Conservation (phyloP, 1,140 invertebrate genomes). For the Ceratosolen solmsi region DNA sequence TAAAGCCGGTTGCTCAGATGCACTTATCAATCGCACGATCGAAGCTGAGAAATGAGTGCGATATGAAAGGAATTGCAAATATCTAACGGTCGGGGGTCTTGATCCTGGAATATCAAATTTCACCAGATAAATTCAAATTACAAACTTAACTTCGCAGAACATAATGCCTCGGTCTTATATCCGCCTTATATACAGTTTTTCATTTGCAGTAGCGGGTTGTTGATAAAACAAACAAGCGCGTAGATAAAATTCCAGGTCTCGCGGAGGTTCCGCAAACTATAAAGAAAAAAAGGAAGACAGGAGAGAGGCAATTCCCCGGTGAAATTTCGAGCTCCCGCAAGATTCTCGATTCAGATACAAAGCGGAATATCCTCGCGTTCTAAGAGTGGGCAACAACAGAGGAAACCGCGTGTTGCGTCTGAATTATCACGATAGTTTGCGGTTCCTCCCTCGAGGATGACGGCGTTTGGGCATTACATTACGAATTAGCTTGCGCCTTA, state of each 20-base stretch:
- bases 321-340: neutral
- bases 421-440: constrained; percentile 43
- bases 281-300: neutral
- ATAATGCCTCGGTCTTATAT: neutral
- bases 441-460: constrained; percentile 21
- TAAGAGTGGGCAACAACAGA: neutral
- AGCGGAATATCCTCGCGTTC: too few relatives aligned
- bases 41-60: neutral
- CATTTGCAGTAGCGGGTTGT: neutral
- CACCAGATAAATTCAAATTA: neutral
- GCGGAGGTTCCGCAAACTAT: neutral
- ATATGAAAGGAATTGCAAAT: neutral
- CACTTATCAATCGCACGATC: neutral
- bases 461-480: constrained; percentile 5
- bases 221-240: neutral
- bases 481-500: constrained; percentile 29
- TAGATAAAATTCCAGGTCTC: neutral
- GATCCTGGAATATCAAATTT: neutral
- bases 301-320: neutral
- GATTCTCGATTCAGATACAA: constrained; percentile 9
- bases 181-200: too few relatives aligned
- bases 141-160: neutral
- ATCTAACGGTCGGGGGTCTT: too few relatives aligned
- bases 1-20: too few relatives aligned
- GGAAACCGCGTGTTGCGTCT: neutral